Base-by-base conservation (phyloP, 2,113 vertebrate genomes). In the Camelus dromedarius region DNA sequence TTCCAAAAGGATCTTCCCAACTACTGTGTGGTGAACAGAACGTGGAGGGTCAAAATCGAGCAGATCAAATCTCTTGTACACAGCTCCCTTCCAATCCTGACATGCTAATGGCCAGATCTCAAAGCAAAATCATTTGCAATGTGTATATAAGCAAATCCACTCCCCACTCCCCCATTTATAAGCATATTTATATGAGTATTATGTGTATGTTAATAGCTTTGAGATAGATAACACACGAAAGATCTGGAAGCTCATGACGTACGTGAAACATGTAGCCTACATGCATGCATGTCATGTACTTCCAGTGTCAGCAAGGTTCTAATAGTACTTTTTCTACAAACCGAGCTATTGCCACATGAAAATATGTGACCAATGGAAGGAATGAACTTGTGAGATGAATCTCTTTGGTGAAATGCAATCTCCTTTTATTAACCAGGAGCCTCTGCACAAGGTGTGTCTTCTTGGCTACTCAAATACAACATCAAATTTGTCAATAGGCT, bases 301-400 rank as follows among this genome's bases (percentile, higher is more conserved):
- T 83, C 50, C 48, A 94, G 42, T 10, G 42, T 89, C 50, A 93
- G 81, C 67, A 93, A 56, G 15, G 5, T n/a, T 77, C 42, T 67
- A 67, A 79, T 84, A 42, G 79, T 11, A 72, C 24, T 87, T 72
- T 30, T 69, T 87, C 48, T 79, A 91, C 70, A 92, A 96, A 50
- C 30, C 84, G 50, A 91, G 18, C 30, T 32, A 75, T 81, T 69
- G 28, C 52, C 60, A 89, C 19, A 48, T 70, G 64, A 70, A 89
- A 91, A 76, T 62, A 83, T 69, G 67, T 84, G 84, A 84, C 35
- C 52, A 91, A 52, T 52, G 8, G 28, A 92, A 94, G 14, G 26
- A 62, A 89, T 48, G 58, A 79, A 67, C 56, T 69, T 42, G 30
- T 75, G 16, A 95, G 83, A 81, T 88, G 24, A 93, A 64, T 30